Percentiles rank a stretch among this genome's conserved stretches.
These are phyloP conservation scores for Drosophila auraria DNA, from an alignment of 1,140 invertebrate genomes.

Conservation along the genomic window DNA sequence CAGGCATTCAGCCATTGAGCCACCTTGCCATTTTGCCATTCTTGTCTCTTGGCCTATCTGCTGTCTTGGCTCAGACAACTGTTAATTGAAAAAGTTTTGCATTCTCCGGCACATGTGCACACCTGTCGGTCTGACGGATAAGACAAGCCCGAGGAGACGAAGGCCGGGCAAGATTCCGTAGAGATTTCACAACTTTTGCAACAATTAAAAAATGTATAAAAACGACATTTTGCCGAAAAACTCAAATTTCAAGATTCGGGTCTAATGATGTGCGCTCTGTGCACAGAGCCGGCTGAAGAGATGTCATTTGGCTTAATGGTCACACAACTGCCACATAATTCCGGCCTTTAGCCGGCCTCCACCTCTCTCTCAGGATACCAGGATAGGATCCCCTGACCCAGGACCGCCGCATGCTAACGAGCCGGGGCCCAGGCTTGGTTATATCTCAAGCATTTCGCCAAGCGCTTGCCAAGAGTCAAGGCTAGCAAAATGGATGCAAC, in stretches of 20 bases:
- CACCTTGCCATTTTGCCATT: slow-evolving; percentile 21
- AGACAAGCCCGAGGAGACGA: slow-evolving; percentile 19
- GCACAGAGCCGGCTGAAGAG: slow-evolving; percentile 21
- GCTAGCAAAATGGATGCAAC: slow-evolving; percentile 50
- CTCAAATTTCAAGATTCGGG: slow-evolving; percentile 14
- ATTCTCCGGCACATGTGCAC: slow-evolving; percentile 60
- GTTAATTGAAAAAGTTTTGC: slow-evolving; percentile 82
- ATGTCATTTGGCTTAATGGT: slow-evolving; percentile 66
- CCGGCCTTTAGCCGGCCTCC: background rate
- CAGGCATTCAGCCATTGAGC: slow-evolving; percentile 1
- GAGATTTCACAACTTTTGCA: slow-evolving; percentile 32
- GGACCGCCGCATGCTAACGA: slow-evolving; percentile 39
- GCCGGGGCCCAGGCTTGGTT: slow-evolving; percentile 20
- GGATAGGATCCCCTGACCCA: background rate
- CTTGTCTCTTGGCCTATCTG: slow-evolving; percentile 33
- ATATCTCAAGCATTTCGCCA: slow-evolving; percentile 28
- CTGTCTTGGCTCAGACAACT: slow-evolving; percentile 60
- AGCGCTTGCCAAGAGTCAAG: slow-evolving; percentile 43
- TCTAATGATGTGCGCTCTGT: slow-evolving; percentile 66
- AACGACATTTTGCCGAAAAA: slow-evolving; percentile 51
- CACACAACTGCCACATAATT: slow-evolving; percentile 47
- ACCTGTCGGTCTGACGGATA: slow-evolving; percentile 53
- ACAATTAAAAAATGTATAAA: slow-evolving; percentile 65
- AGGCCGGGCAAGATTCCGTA: background rate
- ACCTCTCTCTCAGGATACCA: background rate